These are phyloP conservation scores for Bubo scandiacus DNA, from an alignment of 2,113 vertebrate species.

Conservation along the genomic window DNA sequence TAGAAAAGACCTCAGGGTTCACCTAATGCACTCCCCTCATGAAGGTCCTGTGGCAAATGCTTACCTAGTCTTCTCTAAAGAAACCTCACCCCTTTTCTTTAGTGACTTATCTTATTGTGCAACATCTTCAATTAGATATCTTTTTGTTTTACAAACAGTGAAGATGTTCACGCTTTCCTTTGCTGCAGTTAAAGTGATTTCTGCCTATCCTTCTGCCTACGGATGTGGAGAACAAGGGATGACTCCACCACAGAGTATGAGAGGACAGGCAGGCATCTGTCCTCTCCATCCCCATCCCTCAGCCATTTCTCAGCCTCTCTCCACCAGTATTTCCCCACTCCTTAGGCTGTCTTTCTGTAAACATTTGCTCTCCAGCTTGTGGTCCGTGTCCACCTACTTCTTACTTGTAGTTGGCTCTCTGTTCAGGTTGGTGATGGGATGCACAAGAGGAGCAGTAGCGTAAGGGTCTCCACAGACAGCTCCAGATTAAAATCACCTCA, in stretches of 20 bases:
- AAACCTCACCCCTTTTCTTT: background rate
- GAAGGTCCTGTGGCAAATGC: background rate
- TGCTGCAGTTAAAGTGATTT: background rate
- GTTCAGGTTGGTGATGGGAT: background rate
- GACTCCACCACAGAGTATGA: background rate
- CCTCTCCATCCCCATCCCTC: background rate
- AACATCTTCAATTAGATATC: background rate
- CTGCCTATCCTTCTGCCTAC: background rate
- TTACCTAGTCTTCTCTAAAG: background rate
- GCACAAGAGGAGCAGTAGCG: rapidly evolving
- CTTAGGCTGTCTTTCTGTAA: background rate
- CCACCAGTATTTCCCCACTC: background rate
- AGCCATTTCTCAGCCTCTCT: background rate
- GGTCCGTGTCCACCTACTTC: background rate
- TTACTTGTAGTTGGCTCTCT: background rate
- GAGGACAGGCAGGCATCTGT: background rate
- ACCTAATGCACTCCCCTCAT: rapidly evolving
- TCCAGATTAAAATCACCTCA: background rate
- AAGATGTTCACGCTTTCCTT: background rate
- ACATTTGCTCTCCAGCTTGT: background rate
- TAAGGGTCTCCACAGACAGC: background rate
- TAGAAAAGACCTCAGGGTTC: background rate
- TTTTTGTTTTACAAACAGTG: background rate
- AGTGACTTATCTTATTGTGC: background rate
- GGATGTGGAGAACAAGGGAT: background rate